These are phyloP conservation scores for Dynastes hyllus DNA, from an alignment of 2,888 invertebrate genomes.

Conservation along the genomic window DNA sequence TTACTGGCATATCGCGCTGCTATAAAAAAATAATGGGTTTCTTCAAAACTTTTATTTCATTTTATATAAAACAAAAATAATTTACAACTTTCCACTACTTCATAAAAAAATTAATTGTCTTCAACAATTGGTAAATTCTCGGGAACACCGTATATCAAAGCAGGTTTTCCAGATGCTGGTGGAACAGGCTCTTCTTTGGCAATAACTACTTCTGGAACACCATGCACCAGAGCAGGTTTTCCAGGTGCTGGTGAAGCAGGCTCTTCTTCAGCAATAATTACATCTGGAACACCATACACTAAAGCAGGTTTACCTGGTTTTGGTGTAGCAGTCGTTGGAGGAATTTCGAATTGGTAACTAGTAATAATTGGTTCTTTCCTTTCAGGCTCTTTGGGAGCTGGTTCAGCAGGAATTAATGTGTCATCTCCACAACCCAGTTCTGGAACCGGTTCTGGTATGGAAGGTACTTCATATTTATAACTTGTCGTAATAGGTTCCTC, in stretches of 20 bases:
- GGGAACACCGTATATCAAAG: constrained; percentile 15
- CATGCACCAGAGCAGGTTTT: constrained; percentile 16
- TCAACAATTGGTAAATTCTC: not conserved
- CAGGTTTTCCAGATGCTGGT: not conserved
- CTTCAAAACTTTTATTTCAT: not conserved
- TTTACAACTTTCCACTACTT: not conserved
- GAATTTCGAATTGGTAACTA: constrained; percentile 7
- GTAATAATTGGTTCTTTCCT: not conserved
- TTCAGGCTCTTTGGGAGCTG: not conserved
- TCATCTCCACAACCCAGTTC: not conserved
- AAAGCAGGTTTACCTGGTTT: constrained; percentile 16
- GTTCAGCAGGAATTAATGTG: not conserved
- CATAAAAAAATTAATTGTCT: constrained; percentile 16
- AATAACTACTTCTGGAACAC: not conserved
- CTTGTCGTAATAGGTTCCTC: constrained; percentile 6
- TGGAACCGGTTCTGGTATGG: not conserved
- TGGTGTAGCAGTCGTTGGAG: not conserved
- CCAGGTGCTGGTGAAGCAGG: not conserved
- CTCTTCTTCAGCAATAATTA: not conserved
- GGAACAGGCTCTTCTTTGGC: not conserved
- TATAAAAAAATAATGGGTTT: not conserved
- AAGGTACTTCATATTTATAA: constrained; percentile 3
- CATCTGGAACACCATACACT: not conserved
- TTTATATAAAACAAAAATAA: constrained; percentile 2
- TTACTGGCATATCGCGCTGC: too few relatives aligned